phyloP scores from a whole-genome alignment of 2,113 vertebrate species.

The Martes martes region DNA sequence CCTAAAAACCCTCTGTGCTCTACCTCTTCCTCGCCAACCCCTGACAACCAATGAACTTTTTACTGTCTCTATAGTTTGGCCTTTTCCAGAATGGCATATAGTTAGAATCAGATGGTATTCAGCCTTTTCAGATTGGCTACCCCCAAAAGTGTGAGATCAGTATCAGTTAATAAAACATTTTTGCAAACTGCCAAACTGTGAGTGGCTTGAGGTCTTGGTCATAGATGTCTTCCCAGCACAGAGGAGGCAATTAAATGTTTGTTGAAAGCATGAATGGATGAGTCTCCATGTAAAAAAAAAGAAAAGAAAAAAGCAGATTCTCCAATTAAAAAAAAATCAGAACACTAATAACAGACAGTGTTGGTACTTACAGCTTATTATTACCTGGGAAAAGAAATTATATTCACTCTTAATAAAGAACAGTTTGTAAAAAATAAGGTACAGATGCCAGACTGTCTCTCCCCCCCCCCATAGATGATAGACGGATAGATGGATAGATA shows the following conservation, averaged over 20 bases:
- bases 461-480: background rate
- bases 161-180: background rate
- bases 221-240: background rate
- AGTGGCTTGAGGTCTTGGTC: background rate
- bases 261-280: background rate
- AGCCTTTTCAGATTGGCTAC: background rate
- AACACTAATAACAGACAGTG: background rate
- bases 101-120: background rate
- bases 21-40: background rate
- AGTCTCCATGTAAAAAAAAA: background rate
- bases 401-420: background rate
- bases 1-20: background rate
- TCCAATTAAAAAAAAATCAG: background rate
- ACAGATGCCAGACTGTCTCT: background rate
- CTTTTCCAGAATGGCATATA: background rate
- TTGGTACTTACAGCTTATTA: background rate
- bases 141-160: background rate
- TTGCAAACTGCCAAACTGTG: background rate
- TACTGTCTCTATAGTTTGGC: background rate
- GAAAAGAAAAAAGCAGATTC: background rate
- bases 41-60: background rate
- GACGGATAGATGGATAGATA: background rate
- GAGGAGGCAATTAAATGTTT: background rate
- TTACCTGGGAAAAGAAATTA: background rate
- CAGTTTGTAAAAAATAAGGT: background rate